Evolutionary conservation across 2,888 invertebrate genomes (phyloP).

Genomic region (Stramonita haemastoma): DNA sequence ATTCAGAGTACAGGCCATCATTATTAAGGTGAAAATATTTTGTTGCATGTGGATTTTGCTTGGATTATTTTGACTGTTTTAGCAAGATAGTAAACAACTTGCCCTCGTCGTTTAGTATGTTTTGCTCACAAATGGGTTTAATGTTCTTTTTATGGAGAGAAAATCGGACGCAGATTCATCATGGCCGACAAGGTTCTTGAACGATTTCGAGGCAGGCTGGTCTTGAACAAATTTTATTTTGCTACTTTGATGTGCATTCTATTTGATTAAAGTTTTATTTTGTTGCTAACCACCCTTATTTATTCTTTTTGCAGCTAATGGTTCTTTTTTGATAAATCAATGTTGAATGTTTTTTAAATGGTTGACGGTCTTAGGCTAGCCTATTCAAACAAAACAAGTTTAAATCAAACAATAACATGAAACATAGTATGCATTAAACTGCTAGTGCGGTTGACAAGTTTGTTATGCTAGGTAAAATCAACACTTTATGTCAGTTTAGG

Average conservation of each 20-base stretch:
- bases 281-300: too few relatives aligned
- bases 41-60: background rate
- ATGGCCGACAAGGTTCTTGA: slow-evolving; percentile 37
- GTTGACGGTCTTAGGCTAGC: too few relatives aligned
- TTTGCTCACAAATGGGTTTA: background rate
- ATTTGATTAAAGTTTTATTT: background rate
- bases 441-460: too few relatives aligned
- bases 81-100: background rate
- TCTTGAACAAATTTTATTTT: background rate
- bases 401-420: too few relatives aligned
- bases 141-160: background rate
- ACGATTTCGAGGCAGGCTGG: slow-evolving; percentile 31
- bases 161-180: slow-evolving; percentile 37
- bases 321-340: too few relatives aligned
- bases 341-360: too few relatives aligned
- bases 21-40: background rate
- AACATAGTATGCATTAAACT: too few relatives aligned
- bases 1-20: slow-evolving; percentile 13
- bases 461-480: too few relatives aligned
- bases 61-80: background rate
- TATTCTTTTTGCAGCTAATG: too few relatives aligned
- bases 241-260: slow-evolving; percentile 10
- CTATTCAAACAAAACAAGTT: too few relatives aligned
- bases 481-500: too few relatives aligned
- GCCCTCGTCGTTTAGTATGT: background rate